Evolutionary conservation across 92 coral and sea anemone genomes (phyloP).

Genomic region (Pocillopora grandis): DNA sequence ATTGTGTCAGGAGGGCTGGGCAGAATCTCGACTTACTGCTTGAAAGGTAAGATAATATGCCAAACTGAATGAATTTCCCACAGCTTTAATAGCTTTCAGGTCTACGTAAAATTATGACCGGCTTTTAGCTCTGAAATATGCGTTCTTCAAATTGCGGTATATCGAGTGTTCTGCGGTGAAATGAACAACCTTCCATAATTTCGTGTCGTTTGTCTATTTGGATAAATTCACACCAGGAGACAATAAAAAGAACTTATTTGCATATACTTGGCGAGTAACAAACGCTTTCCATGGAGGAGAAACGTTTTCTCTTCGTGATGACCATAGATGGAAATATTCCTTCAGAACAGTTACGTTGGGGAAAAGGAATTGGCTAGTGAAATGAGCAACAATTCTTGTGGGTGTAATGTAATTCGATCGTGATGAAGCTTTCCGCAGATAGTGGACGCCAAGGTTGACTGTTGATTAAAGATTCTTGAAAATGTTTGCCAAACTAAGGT

Average conservation of each 20-base stretch:
- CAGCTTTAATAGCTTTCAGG: background rate
- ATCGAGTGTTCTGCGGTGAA: constrained; percentile 12
- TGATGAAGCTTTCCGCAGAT: constrained; percentile 9
- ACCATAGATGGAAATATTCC: background rate
- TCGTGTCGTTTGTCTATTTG: background rate
- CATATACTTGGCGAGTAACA: constrained; percentile 20
- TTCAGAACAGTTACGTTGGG: background rate
- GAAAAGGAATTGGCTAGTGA: background rate
- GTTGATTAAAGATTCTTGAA: constrained; percentile 16
- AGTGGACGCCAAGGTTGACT: background rate
- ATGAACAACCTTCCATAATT: constrained; percentile 10
- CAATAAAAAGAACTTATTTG: constrained; percentile 28
- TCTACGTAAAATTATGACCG: background rate
- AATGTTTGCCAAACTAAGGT: constrained; percentile 16
- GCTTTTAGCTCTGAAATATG: background rate
- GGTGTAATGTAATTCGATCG: constrained; percentile 38
- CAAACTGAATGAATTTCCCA: background rate
- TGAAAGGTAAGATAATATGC: constrained; percentile 61
- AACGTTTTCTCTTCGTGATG: background rate
- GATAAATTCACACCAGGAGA: constrained; percentile 13
- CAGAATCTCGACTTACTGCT: constrained; percentile 67
- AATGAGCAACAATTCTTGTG: constrained; percentile 18
- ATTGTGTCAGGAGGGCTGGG: constrained; percentile 81
- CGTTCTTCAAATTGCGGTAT: background rate
- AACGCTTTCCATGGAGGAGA: background rate